Evolutionary conservation across 2,888 invertebrate genomes (phyloP), one percentile per base, ranked within the genome.

Genomic region (Mythimna lalbum): DNA sequence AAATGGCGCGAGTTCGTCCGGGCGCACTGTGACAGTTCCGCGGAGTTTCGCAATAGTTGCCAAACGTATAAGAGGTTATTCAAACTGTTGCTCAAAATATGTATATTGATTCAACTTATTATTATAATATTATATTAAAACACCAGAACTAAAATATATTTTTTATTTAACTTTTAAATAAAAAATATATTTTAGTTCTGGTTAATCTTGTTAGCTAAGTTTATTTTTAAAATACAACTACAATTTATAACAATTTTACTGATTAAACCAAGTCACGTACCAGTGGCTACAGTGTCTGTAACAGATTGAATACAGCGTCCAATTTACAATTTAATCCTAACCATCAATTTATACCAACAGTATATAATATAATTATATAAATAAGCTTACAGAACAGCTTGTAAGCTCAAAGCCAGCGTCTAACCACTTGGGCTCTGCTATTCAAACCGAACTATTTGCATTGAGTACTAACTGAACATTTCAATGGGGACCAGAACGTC

Each of bases 381-480:
- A 27, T 27, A 10, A 39, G 31, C 27, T 63, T 65, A 55, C 27
- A 75, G n/a, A 43, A 36, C 60, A 5, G 21, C 19, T 61, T 52
- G 52, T 31, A 39, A 61, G 31, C 62, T 62, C 36, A 59, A 43
- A 75, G 57, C 61, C 31, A 43, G 31, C 14, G 12, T 6, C 19
- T 9, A 23, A 56, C 17, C n/a, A 23, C 23, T 76, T 47, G 27
- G 56, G 27, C 50, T 19, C 9, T 53, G 39, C 57, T 52, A 55
- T 80, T 76, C 43, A 67, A 47, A 33, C 55, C 9, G 23, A 33
- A 53, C 52, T 67, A 53, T 76, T 80, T 62, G 43, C 52, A 62
- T 76, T 59, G 17, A 75, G 27, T 43, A 47, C 56, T 47, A 27
- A 23, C 31, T 31, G 27, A 17, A 17, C 56, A 31, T 27, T 23